Evolutionary conservation across 2,888 invertebrate species (phyloP).

Genomic region (Ennomos fuscantarius): DNA sequence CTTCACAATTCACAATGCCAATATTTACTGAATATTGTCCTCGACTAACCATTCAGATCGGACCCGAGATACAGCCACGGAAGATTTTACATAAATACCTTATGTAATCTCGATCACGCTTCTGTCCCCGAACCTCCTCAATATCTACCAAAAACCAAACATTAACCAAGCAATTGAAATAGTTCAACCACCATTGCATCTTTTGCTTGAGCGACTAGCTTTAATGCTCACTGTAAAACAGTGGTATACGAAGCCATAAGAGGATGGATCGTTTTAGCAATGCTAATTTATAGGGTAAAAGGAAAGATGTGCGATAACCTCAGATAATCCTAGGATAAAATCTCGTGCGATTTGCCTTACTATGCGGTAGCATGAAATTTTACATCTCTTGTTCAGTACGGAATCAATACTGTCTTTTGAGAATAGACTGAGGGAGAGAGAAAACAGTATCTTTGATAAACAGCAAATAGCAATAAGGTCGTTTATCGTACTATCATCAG

Average conservation of each 20-base stretch:
- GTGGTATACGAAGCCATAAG: conserved; percentile 40
- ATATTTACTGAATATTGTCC: conserved; percentile 39
- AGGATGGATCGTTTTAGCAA: conserved; percentile 18
- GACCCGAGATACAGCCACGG: conserved; percentile 42
- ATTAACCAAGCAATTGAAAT: conserved; percentile 5
- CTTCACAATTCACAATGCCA: conserved; percentile 43
- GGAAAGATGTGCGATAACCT: conserved; percentile 73
- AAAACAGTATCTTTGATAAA: neutral
- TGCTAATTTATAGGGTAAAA: conserved; percentile 35
- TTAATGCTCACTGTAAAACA: neutral
- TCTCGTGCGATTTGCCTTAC: conserved; percentile 71
- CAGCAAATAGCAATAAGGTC: too few relatives aligned
- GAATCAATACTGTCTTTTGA: conserved; percentile 53
- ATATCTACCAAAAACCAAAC: conserved; percentile 25
- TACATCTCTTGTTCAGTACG: conserved; percentile 48
- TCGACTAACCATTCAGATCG: conserved; percentile 14
- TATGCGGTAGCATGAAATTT: conserved; percentile 63
- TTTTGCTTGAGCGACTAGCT: neutral
- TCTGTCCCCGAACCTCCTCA: conserved; percentile 45
- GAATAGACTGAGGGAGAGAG: neutral
- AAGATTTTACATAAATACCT: conserved; percentile 74
- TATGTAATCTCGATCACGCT: conserved; percentile 71
- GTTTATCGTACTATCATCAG: too few relatives aligned
- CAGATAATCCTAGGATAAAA: conserved; percentile 75
- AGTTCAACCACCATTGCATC: conserved; percentile 39